Evolutionary conservation across 1,140 invertebrate genomes (phyloP).

Genomic region (Orchesella cincta): DNA sequence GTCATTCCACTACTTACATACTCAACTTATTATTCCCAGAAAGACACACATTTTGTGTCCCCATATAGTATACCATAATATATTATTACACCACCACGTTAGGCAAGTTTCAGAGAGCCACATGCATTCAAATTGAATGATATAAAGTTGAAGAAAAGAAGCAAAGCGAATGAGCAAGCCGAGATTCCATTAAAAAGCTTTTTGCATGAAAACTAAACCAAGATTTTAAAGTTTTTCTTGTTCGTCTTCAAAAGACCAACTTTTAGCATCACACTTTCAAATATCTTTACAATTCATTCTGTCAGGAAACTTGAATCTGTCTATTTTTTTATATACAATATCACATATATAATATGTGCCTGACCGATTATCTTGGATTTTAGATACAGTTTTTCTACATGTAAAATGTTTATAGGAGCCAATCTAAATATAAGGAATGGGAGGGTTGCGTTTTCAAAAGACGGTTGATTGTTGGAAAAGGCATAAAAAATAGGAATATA

Average conservation of each 20-base stretch:
- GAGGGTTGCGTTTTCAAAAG: slow-evolving; percentile 17
- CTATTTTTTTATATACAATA: not conserved
- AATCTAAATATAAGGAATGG: slow-evolving; percentile 9
- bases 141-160: not conserved
- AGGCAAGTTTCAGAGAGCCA: not conserved
- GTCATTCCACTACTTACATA: slow-evolving; percentile 7
- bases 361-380: slow-evolving; percentile 10
- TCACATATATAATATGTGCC: not conserved
- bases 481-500: slow-evolving; percentile 10
- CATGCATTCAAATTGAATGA: not conserved
- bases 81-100: not conserved
- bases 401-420: not conserved
- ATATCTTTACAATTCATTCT: slow-evolving; percentile 27
- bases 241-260: not conserved
- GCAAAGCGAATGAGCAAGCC: not conserved
- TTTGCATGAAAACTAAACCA: slow-evolving; percentile 12
- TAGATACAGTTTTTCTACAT: not conserved
- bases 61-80: too few relatives aligned
- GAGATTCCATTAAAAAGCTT: slow-evolving; percentile 13
- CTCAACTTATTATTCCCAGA: not conserved
- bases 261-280: slow-evolving; percentile 26
- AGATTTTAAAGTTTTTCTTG: slow-evolving; percentile 5
- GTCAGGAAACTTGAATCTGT: slow-evolving; percentile 1
- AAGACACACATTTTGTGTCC: not conserved
- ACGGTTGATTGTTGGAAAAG: slow-evolving; percentile 27